Evolutionary conservation across 2,113 vertebrate species (phyloP), one percentile per base, ranked within the genome.

Genomic region (Tachysurus fulvidraco): DNA sequence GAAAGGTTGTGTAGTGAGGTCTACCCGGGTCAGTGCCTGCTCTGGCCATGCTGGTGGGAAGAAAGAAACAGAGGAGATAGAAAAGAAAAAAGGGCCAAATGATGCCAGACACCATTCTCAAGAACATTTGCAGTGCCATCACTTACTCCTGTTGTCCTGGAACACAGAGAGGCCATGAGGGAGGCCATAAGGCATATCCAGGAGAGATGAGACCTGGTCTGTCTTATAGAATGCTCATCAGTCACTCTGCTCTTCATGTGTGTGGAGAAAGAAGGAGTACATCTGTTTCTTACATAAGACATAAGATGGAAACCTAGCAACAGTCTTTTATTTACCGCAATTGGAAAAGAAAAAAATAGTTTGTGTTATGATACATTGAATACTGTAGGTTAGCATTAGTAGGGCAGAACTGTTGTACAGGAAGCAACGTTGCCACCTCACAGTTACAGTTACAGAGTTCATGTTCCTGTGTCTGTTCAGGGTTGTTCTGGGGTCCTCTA

Each of bases 11-110:
- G 89, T 30, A 41, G 5, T 59, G 30, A 17, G 41, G 54, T 73
- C 78, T 73, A 59, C 41, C 8, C 6, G 17, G 55, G 85, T 74
- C 85, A 86, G n/a, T 50, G 65, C 36, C 54, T 57, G 13, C 25
- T 81, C 67, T 86, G 85, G 55, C 23, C 79, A 64, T 30, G 55
- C n/a, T 82, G 81, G 81, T 83, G 89, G 84, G 76, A 55, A 89
- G 67, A 81, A 25, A 54, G 54, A 44, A 30, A 60, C 6, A 23
- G 12, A 23, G 12, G 12, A 60, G 52, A 55, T 55, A 80, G 78
- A 59, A 25, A 59, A 81, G 0, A 50, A 85, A 57, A 30, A 52
- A 60, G 19, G 16, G 54, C 57, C 21, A 10, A 85, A 28, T 13
- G 14, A 30, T 11, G 16, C 16, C 16, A 57, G 4, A 79, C 57